Percentiles rank a stretch among this genome's conserved stretches.
Evolutionary conservation across 2,113 vertebrate genomes (phyloP).

Genomic region (Nothobranchius furzeri): DNA sequence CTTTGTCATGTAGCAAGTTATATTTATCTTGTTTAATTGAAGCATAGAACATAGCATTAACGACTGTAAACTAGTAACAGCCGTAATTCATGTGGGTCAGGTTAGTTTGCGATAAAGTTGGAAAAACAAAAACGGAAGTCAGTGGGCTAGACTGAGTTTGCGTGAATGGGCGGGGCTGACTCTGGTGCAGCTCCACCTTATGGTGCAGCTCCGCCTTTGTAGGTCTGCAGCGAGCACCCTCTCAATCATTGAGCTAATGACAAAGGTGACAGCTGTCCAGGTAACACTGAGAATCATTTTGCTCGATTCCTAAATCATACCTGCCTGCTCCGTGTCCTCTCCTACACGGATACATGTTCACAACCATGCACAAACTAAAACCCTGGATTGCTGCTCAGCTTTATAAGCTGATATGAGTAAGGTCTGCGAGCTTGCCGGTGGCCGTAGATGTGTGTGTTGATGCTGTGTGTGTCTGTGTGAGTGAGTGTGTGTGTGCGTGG

Average conservation of each 20-base stretch:
- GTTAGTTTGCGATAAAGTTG: too few species aligned
- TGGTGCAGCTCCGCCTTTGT: too few species aligned
- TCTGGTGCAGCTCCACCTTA: too few species aligned
- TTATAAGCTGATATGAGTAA: constrained; percentile 69
- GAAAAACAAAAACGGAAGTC: too few species aligned
- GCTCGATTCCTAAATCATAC: not conserved
- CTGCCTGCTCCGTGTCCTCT: constrained; percentile 20
- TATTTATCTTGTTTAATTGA: too few species aligned
- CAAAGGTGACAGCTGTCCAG: constrained; percentile 5
- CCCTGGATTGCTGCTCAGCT: constrained; percentile 58
- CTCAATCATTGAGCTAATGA: constrained; percentile 9
- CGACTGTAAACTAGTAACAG: too few species aligned
- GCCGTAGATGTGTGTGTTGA: constrained; percentile 29
- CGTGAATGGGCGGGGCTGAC: too few species aligned
- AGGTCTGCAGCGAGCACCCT: too few species aligned
- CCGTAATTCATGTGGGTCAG: too few species aligned
- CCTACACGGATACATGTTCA: constrained; percentile 2
- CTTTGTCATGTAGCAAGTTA: too few species aligned
- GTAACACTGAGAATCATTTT: not conserved
- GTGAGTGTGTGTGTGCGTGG: constrained; percentile 37
- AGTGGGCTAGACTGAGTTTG: too few species aligned
- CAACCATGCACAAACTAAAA: constrained; percentile 34
- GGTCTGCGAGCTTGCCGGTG: constrained; percentile 64
- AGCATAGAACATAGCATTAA: too few species aligned
- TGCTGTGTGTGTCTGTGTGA: constrained; percentile 29